Base-by-base conservation (phyloP, 1,140 invertebrate species). In the Hylyphantes graminicola region DNA sequence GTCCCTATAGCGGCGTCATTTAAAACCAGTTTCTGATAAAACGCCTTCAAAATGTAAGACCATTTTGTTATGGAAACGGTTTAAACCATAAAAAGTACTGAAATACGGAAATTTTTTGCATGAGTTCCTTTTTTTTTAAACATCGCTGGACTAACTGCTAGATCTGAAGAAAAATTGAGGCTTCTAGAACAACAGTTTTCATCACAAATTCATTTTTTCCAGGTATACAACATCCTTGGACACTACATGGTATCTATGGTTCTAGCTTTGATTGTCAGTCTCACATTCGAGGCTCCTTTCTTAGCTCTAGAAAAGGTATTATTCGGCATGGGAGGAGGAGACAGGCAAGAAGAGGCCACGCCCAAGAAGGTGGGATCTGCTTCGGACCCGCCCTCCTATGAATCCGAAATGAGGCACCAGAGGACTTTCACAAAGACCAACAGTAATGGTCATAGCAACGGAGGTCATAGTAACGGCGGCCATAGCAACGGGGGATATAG, bases 181-280 rank as follows among this genome's bases (percentile, higher is more conserved):
- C 35, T 35, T 35, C 35, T 35, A 35, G 35, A 35, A 61, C 17
- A 61, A 61, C 17, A 61, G 17, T 61, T 61, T 61, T 13, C 59
- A 17, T 61, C 17, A 15, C 59, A 61, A 15, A 61, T 15, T 61
- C 13, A 61, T 61, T 13, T 61, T 1, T 70, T 65, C 48, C 12
- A 85, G 85, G n/a, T 86, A n/a, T 86, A 83, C 13, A 77, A 73
- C 72, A 77, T 82, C 13, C n/a, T 86, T 10, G 85, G 85, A 1
- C 78, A 81, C 67, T 78, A 78, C 73, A 77, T 81, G 72, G 12
- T 86, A 10, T 67, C 85, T 48, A 81, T 76, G 67, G 63, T 78
- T 9, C 11, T 76, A 12, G 59, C 85, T 13, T 57, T 86, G 11
- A 35, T 76, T 11, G 50, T 80, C 11, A 81, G 77, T 50, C 19